Evolutionary conservation across 2,113 vertebrate species (phyloP), one percentile per base, ranked within the genome.

Genomic region (Catharus minimus): DNA sequence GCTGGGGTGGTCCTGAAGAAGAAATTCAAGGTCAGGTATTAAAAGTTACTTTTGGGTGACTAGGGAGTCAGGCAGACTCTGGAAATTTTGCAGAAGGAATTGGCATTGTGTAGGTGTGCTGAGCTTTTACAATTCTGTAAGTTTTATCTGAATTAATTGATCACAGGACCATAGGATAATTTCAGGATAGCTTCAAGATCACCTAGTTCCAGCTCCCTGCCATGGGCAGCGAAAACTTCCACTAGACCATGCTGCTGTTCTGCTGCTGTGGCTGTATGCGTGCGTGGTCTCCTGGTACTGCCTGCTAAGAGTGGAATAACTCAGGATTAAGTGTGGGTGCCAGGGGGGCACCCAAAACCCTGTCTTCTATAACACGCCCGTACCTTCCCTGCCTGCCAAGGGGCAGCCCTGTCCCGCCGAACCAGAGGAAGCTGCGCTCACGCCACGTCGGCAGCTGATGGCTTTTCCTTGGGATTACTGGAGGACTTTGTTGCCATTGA

Each of bases 401-500:
- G 10, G 5, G 5, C 49, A 68, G 0, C 9, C 15, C 13, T 28
- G 13, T 64, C n/a, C 55, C 7, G 5, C 78, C 30, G 26, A 27
- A 17, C 7, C 8, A 4, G n/a, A 32, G 28, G 22, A 23, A 19
- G 53, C 5, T 43, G 26, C 11, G 41, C 28, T 72, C 28, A 19
- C 14, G 16, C 11, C 33, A 6, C 1, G 1, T 28, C 46, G 67
- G 30, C n/a, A 41, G 33, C 19, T 20, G 30, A 13, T 24, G 69
- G 22, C 28, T n/a, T 60, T 83, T 32, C 6, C 46, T 75, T 15
- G 21, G 5, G 27, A 11, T 23, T 27, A 5, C 17, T 10, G 38
- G 2, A 5, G 11, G 52, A 20, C 2, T n/a, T 39, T 38, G 28
- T 3, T 13, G 24, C n/a, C 26, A 1, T 52, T 32, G 21, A 5